phyloP scores from a whole-genome alignment of 2,113 vertebrate species.

The Cebidichthys violaceus region DNA sequence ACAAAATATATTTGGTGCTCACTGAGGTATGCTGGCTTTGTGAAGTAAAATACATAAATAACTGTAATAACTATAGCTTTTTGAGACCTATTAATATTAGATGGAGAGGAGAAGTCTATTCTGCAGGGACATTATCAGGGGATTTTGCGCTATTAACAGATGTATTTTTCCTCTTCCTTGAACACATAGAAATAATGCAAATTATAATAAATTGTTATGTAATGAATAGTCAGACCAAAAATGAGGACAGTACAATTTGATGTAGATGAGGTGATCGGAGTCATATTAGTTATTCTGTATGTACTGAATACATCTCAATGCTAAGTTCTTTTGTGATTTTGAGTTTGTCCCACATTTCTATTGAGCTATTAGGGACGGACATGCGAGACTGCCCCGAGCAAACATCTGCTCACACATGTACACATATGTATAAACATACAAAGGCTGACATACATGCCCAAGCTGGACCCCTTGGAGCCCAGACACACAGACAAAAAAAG shows the following conservation, averaged over 20 bases:
- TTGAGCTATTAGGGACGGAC: slow-evolving; percentile 78
- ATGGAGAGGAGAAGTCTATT: slow-evolving; percentile 65
- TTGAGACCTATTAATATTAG: slow-evolving; percentile 76
- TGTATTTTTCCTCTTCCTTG: slow-evolving; percentile 81
- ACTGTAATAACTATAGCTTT: slow-evolving; percentile 77
- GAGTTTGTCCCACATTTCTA: slow-evolving; percentile 76
- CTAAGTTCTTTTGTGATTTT: slow-evolving; percentile 79
- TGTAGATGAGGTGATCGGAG: slow-evolving; percentile 59
- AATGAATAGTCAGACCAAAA: slow-evolving; percentile 74
- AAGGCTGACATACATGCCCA: slow-evolving; percentile 68
- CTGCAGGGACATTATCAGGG: slow-evolving; percentile 73
- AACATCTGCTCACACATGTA: slow-evolving; percentile 84
- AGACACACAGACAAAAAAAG: slow-evolving; percentile 39
- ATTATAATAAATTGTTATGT: slow-evolving; percentile 78
- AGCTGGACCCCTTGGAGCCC: slow-evolving; percentile 45
- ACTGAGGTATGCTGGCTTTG: slow-evolving; percentile 80
- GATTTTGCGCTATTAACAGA: slow-evolving; percentile 75
- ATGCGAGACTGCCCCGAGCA: slow-evolving; percentile 76
- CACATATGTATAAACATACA: slow-evolving; percentile 77
- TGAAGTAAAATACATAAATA: slow-evolving; percentile 82
- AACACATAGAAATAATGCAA: slow-evolving; percentile 78
- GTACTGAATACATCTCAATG: slow-evolving; percentile 58
- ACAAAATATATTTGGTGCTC: slow-evolving; percentile 82
- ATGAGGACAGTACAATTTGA: slow-evolving; percentile 63
- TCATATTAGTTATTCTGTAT: slow-evolving; percentile 66